Evolutionary conservation across 2,113 vertebrate genomes (phyloP), one percentile per base, ranked within the genome.

Genomic region (Himantopus leucocephalus): DNA sequence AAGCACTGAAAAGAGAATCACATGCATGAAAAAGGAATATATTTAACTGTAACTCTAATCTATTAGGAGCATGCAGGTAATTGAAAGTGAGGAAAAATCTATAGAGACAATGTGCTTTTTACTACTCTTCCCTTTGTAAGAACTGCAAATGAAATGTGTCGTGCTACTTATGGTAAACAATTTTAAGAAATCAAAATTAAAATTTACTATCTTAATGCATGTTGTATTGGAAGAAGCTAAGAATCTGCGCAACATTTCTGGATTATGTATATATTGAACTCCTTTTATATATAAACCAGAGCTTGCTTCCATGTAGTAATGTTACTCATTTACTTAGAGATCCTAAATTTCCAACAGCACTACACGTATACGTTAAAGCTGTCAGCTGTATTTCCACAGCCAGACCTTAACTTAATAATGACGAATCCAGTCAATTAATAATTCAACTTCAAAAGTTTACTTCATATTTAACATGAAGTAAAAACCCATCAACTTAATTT

Each of bases 1-100:
- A 99, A 98, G 97, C 99, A 99, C 99, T 99, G 97, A n/a, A 90
- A 94, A 47, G 27, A 90, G 10, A 81, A 82, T 66, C 58, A 41
- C 11, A 39, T 22, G 8, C 34, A 50, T 58, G 18, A 85, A 81
- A 60, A 84, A 64, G 14, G 22, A 53, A 68, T 23, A 43, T 10
- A 84, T 47, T 41, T 77, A 58, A 39, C 35, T 76, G 4, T 39
- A 79, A 72, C 20, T 48, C 32, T 19, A 37, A 47, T 35, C 10
- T 67, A 29, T 52, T 67, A 48, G 37, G 19, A 80, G 14, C 14
- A 62, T 1, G 1, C 2, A 2, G 14, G 16, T 23, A 80, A 72
- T 2, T 83, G 30, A 75, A 94, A 85, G 34, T 7, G 1, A 92
- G n/a, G n/a, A 63, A 45, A 64, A 88, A 55, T 39, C 8, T 48